These are phyloP conservation scores for Laodelphax striatellus DNA, from an alignment of 1,140 invertebrate genomes.

Conservation along the genomic window DNA sequence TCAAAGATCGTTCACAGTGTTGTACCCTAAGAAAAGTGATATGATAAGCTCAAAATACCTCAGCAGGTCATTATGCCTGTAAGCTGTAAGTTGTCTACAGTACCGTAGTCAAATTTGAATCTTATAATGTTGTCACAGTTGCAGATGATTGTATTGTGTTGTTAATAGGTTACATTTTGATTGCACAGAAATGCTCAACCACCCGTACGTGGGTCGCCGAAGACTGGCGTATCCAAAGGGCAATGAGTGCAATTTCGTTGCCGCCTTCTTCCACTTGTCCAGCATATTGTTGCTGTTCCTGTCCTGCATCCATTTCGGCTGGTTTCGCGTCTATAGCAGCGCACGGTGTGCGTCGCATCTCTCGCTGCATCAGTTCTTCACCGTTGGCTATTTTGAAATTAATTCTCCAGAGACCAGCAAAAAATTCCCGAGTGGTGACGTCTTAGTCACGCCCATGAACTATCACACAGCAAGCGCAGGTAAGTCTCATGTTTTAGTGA, in stretches of 20 bases:
- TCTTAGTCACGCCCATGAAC: constrained; percentile 6
- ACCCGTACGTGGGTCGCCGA: neutral
- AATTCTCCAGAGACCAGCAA: constrained; percentile 5
- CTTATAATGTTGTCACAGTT: too few relatives aligned
- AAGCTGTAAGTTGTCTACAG: too few relatives aligned
- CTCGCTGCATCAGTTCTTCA: constrained; percentile 36
- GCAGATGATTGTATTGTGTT: too few relatives aligned
- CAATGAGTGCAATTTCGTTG: constrained; percentile 37
- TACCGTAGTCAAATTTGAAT: too few relatives aligned
- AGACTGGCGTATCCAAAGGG: constrained; percentile 22
- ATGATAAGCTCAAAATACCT: too few relatives aligned
- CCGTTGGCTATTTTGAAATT: constrained; percentile 20
- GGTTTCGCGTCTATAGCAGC: constrained; percentile 37
- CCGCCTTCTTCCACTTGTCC: constrained; percentile 38
- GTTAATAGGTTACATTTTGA: too few relatives aligned
- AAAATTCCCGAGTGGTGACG: constrained; percentile 1
- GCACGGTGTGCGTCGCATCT: constrained; percentile 36
- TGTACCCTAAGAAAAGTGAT: too few relatives aligned
- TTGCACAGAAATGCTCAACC: neutral
- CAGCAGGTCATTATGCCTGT: too few relatives aligned
- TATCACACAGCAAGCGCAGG: constrained; percentile 1
- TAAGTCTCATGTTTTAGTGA: too few relatives aligned
- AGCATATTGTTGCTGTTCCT: constrained; percentile 38
- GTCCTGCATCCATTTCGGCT: constrained; percentile 38
- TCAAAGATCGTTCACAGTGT: too few relatives aligned